Conservation (phyloP, 2,113 vertebrate species). For the Coturnix japonica region DNA sequence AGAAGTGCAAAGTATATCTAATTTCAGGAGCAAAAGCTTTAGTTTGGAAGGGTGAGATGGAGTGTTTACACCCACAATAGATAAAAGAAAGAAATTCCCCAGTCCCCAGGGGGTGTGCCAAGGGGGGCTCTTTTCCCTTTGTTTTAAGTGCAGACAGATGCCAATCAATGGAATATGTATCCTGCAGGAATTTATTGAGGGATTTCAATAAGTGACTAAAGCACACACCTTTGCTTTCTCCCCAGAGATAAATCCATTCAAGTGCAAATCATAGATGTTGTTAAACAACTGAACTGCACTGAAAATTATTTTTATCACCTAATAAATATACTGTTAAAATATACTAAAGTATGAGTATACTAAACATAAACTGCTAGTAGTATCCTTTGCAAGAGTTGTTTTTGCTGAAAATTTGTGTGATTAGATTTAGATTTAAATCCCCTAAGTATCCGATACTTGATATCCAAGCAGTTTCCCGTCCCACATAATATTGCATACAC, state of each 20-base stretch:
- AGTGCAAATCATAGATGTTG: not conserved
- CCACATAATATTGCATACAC: not conserved
- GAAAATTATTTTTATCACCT: not conserved
- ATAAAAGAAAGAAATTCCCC: slow-evolving; percentile 65
- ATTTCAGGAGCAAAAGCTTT: slow-evolving; percentile 66
- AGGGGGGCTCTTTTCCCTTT: not conserved
- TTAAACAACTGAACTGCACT: not conserved
- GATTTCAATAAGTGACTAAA: not conserved
- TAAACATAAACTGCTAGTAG: not conserved
- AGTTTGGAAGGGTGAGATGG: slow-evolving; percentile 26
- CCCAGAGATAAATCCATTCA: not conserved
- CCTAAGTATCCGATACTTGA: not conserved
- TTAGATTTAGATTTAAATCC: not conserved
- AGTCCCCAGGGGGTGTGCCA: not conserved
- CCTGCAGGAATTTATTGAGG: slow-evolving; percentile 8
- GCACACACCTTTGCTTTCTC: not conserved
- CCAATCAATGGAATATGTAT: slow-evolving; percentile 47
- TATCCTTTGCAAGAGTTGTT: not conserved
- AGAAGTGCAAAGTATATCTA: slow-evolving; percentile 59
- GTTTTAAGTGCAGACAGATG: slow-evolving; percentile 32
- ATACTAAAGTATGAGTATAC: not conserved
- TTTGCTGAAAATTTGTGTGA: not conserved
- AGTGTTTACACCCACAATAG: slow-evolving; percentile 60
- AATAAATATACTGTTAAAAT: not conserved
- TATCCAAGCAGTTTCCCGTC: not conserved